Base-by-base conservation (phyloP, 1,140 invertebrate genomes). In the Armadillidium nasatum region DNA sequence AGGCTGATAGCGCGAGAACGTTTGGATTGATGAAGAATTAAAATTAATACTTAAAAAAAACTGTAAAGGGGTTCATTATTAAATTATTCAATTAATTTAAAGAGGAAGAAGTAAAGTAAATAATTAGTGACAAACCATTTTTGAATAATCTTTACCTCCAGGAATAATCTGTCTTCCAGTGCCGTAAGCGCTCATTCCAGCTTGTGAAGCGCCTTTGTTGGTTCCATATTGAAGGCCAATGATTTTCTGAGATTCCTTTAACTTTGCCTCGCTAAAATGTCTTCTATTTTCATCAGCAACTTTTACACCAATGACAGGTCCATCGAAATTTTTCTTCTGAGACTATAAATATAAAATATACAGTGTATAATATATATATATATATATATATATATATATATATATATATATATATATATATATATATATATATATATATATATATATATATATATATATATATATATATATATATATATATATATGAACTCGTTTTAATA, bases 111-210 rank as follows among this genome's bases (percentile, higher is more conserved):
- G 33, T 33, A 33, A 33, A 33, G 6, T 33, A 33, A 33, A 33
- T 33, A 33, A 33, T 6, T 33, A 33, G 6, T 33, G 33, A 33
- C 6, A 33, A 33, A 33, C 6, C 33, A 33, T 33, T 33, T 33
- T 3, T 1, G 33, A 6, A 1, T 33, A 33, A 1, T 33, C 6
- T 33, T 33, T 81, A 83, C 85, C 83, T 82, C 86, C 85, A 33
- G 87, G 86, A 43, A 86, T 82, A 76, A 88, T 88, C 82, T 88
- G 87, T 68, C 87, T 79, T 7, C 84, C 82, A 67, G 87, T 85
- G 19, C 87, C 87, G 81, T 88, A 88, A 11, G 87, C 86, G 23
- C 85, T 87, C 87, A 88, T 88, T 78, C 88, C 88, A 43, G 86
- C 81, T 76, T 88, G 88, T 21, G 85, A 86, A 9, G 87, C 87